Conservation (phyloP, 23 tunicate genomes). For the Diplosoma virens region DNA sequence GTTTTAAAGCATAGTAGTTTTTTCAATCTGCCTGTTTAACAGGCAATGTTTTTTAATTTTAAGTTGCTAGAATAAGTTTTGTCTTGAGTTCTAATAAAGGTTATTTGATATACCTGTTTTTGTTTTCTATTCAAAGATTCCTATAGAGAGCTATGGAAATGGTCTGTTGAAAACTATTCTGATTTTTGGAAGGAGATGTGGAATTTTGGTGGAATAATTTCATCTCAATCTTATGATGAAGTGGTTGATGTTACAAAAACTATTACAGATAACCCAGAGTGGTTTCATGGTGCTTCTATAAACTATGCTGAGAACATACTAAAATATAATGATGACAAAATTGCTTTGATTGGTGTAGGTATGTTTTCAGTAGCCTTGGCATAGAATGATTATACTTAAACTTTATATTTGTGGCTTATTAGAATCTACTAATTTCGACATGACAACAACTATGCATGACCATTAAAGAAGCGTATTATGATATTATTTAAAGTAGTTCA, state of each 20-base stretch:
- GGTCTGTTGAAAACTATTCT: conserved; percentile 69
- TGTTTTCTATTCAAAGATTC: conserved; percentile 7
- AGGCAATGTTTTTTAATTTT: background rate
- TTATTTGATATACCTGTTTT: background rate
- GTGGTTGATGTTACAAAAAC: conserved; percentile 55
- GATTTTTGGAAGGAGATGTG: conserved; percentile 78
- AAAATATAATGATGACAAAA: conserved; percentile 55
- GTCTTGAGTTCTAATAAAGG: background rate
- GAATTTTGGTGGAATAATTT: conserved; percentile 37
- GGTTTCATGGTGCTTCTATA: conserved; percentile 69
- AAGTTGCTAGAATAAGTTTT: too few relatives aligned
- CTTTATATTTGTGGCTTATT: too few relatives aligned
- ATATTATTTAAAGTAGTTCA: too few relatives aligned
- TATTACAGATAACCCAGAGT: conserved; percentile 63
- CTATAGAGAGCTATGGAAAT: conserved; percentile 72
- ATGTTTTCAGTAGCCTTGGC: too few relatives aligned
- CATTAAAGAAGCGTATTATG: too few relatives aligned
- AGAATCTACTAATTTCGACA: too few relatives aligned
- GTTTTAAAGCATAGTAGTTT: too few relatives aligned
- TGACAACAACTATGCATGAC: too few relatives aligned
- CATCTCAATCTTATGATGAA: conserved; percentile 18
- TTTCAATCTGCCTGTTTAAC: background rate
- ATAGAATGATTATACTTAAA: too few relatives aligned
- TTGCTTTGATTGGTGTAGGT: conserved; percentile 66
- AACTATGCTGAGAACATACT: conserved; percentile 87